phyloP scores from a whole-genome alignment of 1,140 invertebrate species.

The Lethocerus indicus region DNA sequence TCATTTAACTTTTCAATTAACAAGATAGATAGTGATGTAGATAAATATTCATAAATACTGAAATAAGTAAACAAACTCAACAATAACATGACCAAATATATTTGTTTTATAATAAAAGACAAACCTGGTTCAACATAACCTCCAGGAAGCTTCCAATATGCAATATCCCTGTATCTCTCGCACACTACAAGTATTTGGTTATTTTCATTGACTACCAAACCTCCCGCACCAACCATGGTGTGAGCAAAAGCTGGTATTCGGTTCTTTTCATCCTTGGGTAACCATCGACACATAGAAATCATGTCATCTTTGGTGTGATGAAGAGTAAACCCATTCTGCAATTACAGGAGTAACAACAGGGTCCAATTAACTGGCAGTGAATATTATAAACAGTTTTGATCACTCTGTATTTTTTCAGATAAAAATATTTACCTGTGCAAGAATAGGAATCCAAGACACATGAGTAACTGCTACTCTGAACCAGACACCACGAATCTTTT shows the following conservation, averaged over 20 bases:
- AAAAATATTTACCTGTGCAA: slow-evolving; percentile 37
- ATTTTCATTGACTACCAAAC: slow-evolving; percentile 57
- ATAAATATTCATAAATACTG: no score
- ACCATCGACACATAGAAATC: slow-evolving; percentile 67
- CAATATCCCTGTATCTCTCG: slow-evolving; percentile 42
- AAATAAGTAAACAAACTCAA: no score
- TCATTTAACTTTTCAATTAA: no score
- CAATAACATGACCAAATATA: no score
- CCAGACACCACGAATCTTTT: slow-evolving; percentile 60
- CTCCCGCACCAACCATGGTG: slow-evolving; percentile 75
- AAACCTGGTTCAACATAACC: slow-evolving; percentile 74
- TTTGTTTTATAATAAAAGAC: background rate
- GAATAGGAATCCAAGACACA: slow-evolving; percentile 55
- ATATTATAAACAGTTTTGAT: background rate
- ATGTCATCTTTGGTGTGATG: slow-evolving; percentile 64
- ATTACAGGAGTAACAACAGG: slow-evolving; percentile 9
- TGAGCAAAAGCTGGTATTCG: slow-evolving; percentile 69
- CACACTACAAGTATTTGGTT: slow-evolving; percentile 61
- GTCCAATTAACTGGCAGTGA: background rate
- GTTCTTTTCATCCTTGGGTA: slow-evolving; percentile 39
- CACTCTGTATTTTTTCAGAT: background rate
- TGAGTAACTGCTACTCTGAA: slow-evolving; percentile 55
- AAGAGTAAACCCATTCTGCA: slow-evolving; percentile 63
- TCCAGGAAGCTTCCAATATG: slow-evolving; percentile 79
- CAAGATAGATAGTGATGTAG: no score